Base-by-base conservation (phyloP, 2,113 vertebrate species). In the Xerus inauris region DNA sequence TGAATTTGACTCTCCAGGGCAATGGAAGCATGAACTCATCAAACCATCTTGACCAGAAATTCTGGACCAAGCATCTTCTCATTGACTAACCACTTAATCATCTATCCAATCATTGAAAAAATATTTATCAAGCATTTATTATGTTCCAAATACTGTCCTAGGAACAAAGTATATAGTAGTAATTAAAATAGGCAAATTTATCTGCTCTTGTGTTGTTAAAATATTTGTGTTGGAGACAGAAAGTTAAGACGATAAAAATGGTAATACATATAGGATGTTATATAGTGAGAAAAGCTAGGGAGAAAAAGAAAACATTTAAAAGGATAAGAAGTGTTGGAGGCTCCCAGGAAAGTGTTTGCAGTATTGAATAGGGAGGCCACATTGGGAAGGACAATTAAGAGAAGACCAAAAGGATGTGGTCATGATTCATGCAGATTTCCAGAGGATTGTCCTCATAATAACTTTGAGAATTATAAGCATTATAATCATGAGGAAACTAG, bases 71-170 rank as follows among this genome's bases (percentile, higher is more conserved):
- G 20, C 93, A 86, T 89, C 24, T 92, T 88, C 80, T 62, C 32
- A 54, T 65, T 95, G 71, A 95, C 45, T 77, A 93, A 42, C 45
- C 14, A 30, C 32, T 45, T 91, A 91, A 57, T 77, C 62, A 89
- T 59, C 35, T 12, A 89, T 76, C 59, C 32, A 85, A 40, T 69
- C 51, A 92, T 51, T 73, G 24, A 85, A n/a, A 22, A 57, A 94
- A 79, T 82, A 92, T 87, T 75, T 94, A 54, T 79, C 75, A 95
- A 69, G 45, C 32, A 80, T 26, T 91, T 88, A 85, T 42, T 87
- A 59, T 89, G 16, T 79, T 92, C 28, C 5, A 86, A 89, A 12
- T 49, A 83, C 47, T 94, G n/a, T 73, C 84, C 19, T 85, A 79
- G 30, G 20, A 38, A 96, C 47, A 89, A 73, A 47, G 82, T 3